Evolutionary conservation across 2,113 vertebrate species (phyloP).

Genomic region (Coreoperca whiteheadi): DNA sequence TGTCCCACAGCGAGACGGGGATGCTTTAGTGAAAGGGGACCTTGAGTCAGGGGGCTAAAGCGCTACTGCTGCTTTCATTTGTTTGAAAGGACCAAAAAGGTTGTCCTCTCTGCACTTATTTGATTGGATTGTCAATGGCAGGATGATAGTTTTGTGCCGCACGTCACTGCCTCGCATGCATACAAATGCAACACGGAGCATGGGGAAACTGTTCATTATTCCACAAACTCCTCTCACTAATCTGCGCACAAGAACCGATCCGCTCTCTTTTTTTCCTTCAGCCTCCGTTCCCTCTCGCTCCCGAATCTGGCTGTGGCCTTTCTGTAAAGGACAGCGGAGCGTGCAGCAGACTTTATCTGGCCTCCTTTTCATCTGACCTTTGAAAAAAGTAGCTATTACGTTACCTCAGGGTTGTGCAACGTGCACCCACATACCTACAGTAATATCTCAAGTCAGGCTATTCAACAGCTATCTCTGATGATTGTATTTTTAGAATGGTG

Average conservation of each 20-base stretch:
- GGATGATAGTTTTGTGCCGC: constrained; percentile 46
- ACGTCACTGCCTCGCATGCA: constrained; percentile 40
- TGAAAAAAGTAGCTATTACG: constrained; percentile 61
- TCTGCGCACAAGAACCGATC: constrained; percentile 47
- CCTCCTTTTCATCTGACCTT: constrained; percentile 74
- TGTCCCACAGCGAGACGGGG: constrained; percentile 38
- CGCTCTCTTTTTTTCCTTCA: constrained; percentile 24
- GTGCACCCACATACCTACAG: constrained; percentile 46
- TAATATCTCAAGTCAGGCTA: constrained; percentile 47
- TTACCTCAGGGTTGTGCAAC: constrained; percentile 60
- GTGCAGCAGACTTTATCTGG: constrained; percentile 51
- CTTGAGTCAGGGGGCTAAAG: constrained; percentile 64
- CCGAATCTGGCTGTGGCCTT: constrained; percentile 59
- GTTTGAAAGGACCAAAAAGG: constrained; percentile 75
- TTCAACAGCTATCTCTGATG: constrained; percentile 29
- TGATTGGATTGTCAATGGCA: constrained; percentile 76
- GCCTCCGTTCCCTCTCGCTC: constrained; percentile 26
- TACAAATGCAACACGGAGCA: constrained; percentile 50
- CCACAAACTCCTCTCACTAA: constrained; percentile 57
- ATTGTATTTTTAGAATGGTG: constrained; percentile 60
- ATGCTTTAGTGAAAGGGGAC: constrained; percentile 68
- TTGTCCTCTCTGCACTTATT: constrained; percentile 67
- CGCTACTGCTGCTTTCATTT: constrained; percentile 74
- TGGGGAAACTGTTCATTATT: constrained; percentile 65
- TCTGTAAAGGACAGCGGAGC: constrained; percentile 66